Conservation (phyloP, 2,113 vertebrate genomes). For the Rhynchomys soricoides region DNA sequence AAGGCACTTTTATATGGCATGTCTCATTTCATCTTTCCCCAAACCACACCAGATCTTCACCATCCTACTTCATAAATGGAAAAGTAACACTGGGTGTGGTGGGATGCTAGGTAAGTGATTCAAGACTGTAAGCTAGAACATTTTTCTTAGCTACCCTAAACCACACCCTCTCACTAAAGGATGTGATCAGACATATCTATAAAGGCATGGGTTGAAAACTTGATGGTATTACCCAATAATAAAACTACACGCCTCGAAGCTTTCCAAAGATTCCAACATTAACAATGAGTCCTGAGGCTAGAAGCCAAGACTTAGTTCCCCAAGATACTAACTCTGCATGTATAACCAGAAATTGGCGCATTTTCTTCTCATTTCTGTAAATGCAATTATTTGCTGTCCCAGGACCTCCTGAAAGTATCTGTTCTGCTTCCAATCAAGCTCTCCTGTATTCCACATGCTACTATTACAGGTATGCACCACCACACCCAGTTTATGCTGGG, state of each 20-base stretch:
- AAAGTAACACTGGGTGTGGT: neutral
- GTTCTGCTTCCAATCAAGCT: neutral
- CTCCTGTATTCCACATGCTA: neutral
- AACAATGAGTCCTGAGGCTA: neutral
- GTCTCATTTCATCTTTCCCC: neutral
- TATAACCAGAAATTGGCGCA: neutral
- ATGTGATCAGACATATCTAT: neutral
- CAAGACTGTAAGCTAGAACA: neutral
- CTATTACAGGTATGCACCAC: neutral
- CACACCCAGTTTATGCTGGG: neutral
- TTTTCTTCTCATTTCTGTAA: neutral
- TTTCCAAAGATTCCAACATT: neutral
- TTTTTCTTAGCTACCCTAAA: neutral
- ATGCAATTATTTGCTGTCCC: neutral
- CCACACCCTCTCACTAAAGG: neutral
- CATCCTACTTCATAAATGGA: neutral
- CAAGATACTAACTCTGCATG: neutral
- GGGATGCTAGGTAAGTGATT: neutral
- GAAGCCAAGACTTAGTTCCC: neutral
- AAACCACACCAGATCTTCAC: neutral
- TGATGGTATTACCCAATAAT: neutral
- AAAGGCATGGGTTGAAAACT: slow-evolving; percentile 1
- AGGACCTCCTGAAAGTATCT: neutral
- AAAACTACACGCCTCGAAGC: neutral
- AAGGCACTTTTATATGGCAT: neutral